phyloP scores from a whole-genome alignment of 2,888 invertebrate genomes.

The Idaea biselata region DNA sequence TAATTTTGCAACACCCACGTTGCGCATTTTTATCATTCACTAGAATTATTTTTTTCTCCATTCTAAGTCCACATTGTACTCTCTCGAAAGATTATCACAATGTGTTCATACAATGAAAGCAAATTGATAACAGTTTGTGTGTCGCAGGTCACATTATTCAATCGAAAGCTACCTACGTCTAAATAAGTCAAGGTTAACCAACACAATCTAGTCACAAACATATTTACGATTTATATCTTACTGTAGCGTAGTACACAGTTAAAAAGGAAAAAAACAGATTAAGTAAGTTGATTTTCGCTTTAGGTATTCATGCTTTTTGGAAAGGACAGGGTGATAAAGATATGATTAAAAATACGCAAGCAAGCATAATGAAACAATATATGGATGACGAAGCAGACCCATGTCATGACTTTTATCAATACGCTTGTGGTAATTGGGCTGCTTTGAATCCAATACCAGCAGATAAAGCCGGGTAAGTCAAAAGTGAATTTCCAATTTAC shows the following conservation, averaged over 20 bases:
- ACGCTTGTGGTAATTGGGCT: conserved; percentile 93
- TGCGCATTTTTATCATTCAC: not conserved
- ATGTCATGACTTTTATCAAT: conserved; percentile 91
- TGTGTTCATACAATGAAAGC: conserved; percentile 19
- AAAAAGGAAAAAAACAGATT: no score
- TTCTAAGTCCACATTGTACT: conserved; percentile 14
- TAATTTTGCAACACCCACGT: not conserved
- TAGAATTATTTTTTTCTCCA: not conserved
- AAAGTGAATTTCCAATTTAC: not conserved
- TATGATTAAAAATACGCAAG: conserved; percentile 82
- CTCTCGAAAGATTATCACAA: conserved; percentile 16
- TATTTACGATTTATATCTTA: not conserved
- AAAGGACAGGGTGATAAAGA: conserved; percentile 78
- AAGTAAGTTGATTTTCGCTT: conserved; percentile 9
- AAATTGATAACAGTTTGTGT: conserved; percentile 33
- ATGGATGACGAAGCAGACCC: conserved; percentile 88
- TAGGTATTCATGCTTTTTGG: conserved; percentile 80
- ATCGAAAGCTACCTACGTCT: conserved; percentile 37
- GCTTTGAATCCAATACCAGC: conserved; percentile 91
- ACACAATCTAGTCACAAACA: conserved; percentile 12
- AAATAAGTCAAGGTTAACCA: conserved; percentile 48
- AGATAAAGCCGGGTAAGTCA: conserved; percentile 86
- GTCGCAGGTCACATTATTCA: conserved; percentile 43
- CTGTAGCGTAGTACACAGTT: no score
- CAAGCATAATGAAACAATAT: conserved; percentile 86